Percentiles rank a stretch among this genome's conserved stretches.
Evolutionary conservation across 2,888 invertebrate genomes (phyloP).

Genomic region (Hyalella azteca): DNA sequence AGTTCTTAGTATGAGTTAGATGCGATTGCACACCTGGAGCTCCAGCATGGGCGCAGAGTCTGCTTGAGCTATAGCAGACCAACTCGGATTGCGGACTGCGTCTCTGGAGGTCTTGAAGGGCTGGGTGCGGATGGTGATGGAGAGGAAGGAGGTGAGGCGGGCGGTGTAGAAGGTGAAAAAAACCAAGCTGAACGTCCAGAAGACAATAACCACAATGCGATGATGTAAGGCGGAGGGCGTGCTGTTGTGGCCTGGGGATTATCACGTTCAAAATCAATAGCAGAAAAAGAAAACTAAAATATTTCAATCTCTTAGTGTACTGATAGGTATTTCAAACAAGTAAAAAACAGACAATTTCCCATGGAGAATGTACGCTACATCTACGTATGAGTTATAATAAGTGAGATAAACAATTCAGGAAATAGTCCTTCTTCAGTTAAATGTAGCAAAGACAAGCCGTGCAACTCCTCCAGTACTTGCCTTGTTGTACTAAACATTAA

Average conservation of each 20-base stretch:
- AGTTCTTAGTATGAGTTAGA: too few relatives aligned
- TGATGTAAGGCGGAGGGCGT: not conserved
- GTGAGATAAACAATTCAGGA: too few relatives aligned
- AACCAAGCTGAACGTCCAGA: not conserved
- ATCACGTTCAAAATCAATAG: not conserved
- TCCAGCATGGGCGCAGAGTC: not conserved
- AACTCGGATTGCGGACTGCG: not conserved
- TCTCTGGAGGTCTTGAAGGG: not conserved
- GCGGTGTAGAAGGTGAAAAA: slow-evolving; percentile 11
- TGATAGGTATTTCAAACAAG: too few relatives aligned
- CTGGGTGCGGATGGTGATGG: not conserved
- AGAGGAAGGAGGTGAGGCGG: slow-evolving; percentile 10
- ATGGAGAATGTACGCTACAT: too few relatives aligned
- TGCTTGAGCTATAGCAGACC: not conserved
- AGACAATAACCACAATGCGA: not conserved
- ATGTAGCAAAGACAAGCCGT: too few relatives aligned
- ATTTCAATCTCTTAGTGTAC: too few relatives aligned
- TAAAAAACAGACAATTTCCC: too few relatives aligned
- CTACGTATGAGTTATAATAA: too few relatives aligned
- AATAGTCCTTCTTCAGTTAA: too few relatives aligned
- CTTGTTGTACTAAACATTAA: too few relatives aligned
- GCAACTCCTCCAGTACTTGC: too few relatives aligned
- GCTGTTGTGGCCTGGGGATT: not conserved
- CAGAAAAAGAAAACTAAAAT: too few relatives aligned
- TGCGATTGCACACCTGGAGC: not conserved